These are phyloP conservation scores for Peromyscus nudipes DNA, from an alignment of 2,797 vertebrate genomes.

Conservation along the genomic window DNA sequence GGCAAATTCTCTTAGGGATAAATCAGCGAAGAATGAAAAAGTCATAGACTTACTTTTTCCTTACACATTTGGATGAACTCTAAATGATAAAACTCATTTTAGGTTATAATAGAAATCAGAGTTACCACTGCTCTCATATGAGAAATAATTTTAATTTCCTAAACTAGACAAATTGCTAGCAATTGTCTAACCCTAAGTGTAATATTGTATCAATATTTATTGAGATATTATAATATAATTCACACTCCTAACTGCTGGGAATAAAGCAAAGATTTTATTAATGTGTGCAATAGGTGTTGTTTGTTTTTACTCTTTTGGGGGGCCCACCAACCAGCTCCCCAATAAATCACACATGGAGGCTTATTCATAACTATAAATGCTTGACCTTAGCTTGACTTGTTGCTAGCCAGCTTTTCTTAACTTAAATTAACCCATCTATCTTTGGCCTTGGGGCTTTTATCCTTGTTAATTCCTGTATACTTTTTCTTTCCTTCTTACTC, in stretches of 20 bases:
- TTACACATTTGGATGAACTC: not conserved
- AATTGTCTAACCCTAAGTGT: not conserved
- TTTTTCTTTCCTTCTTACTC: no score
- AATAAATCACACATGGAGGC: no score
- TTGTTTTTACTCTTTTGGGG: no score
- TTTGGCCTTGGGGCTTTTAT: no score
- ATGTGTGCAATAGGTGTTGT: no score
- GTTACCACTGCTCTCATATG: not conserved
- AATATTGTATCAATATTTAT: not conserved
- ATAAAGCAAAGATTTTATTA: not conserved
- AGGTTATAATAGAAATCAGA: not conserved
- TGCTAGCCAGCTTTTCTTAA: no score
- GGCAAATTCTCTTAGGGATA: not conserved
- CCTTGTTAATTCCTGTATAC: no score
- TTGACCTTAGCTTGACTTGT: no score
- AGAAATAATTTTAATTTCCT: conserved; percentile 6
- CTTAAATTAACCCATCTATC: no score
- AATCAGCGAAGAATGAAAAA: conserved; percentile 28
- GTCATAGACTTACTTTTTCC: not conserved
- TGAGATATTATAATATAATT: not conserved
- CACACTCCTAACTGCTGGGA: not conserved
- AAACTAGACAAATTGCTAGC: not conserved
- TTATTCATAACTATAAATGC: no score
- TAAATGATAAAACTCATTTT: conserved; percentile 35
- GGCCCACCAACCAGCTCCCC: no score